Conservation (phyloP, 2,888 invertebrate genomes). For the Synergus umbraculus region DNA sequence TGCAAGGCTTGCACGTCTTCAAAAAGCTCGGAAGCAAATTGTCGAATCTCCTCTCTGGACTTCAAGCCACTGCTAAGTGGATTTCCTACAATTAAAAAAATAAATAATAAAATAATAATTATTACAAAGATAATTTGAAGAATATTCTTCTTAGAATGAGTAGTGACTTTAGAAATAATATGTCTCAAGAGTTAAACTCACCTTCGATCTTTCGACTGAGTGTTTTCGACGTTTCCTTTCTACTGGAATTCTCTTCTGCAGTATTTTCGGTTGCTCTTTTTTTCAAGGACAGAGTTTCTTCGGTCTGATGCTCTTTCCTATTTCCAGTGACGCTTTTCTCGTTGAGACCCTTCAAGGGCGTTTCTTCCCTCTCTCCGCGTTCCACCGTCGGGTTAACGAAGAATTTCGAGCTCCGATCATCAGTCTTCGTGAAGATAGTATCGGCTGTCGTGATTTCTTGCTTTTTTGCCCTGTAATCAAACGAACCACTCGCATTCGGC, state of each 20-base stretch:
- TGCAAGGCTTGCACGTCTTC: slow-evolving; percentile 5
- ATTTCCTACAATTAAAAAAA: neutral
- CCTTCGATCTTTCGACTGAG: slow-evolving; percentile 35
- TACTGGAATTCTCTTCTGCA: slow-evolving; percentile 15
- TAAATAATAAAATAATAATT: no score
- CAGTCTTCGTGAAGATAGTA: slow-evolving; percentile 32
- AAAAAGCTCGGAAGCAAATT: slow-evolving; percentile 8
- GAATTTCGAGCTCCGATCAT: slow-evolving; percentile 33
- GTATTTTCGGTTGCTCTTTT: slow-evolving; percentile 36
- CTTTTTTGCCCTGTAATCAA: slow-evolving; percentile 25
- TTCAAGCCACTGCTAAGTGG: neutral
- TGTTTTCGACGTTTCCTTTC: slow-evolving; percentile 30
- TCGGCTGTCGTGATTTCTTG: slow-evolving; percentile 29
- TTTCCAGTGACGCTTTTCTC: slow-evolving; percentile 29
- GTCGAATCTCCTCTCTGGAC: neutral
- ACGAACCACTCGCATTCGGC: slow-evolving; percentile 22
- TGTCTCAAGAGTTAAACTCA: slow-evolving; percentile 11
- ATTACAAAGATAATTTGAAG: no score
- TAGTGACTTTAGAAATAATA: neutral
- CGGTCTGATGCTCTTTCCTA: slow-evolving; percentile 17
- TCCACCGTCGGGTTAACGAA: slow-evolving; percentile 24
- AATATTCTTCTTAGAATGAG: neutral
- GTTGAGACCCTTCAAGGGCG: slow-evolving; percentile 12
- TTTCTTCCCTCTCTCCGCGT: slow-evolving; percentile 13
- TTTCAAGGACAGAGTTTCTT: slow-evolving; percentile 35